Base-by-base conservation (phyloP, 2,888 invertebrate species). In the Timema podura region DNA sequence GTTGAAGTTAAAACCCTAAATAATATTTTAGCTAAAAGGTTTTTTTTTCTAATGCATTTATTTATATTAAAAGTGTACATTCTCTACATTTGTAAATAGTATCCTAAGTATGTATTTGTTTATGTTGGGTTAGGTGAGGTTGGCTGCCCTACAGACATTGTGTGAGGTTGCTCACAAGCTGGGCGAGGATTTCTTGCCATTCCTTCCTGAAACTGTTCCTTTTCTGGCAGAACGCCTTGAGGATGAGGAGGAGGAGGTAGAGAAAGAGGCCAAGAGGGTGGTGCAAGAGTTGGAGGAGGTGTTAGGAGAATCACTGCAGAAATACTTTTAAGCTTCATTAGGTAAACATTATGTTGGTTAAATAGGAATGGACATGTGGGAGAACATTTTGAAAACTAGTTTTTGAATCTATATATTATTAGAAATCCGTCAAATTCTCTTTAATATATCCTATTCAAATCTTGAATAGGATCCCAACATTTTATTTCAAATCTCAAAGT, bases 181-280 rank as follows among this genome's bases (percentile, higher is more conserved):
- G 2, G 95, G 93, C 5, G 93, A 94, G 79, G 93, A 93, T 78
- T 97, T 95, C 82, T 85, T 95, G 76, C 89, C 94, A 0, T 84
- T 97, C 0, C 81, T 97, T 67, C 95, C 97, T 0, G 97, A 98
- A 79, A 95, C 95, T 6, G 91, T 97, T 73, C 96, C 96, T 0
- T 96, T 96, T 85, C 83, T 98, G 49, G 94, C 96, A 0, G 97
- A 98, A 79, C 83, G 98, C 15, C 85, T 97, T 76, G 97, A 97
- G 84, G 96, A 95, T 78, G 93, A 93, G 74, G 91, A 92, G 74
- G 89, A 91, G 74, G 86, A 84, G 48, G 95, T 96, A 49, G 96
- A 96, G 79, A 85, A 87, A 59, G 87, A 87, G 61, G 92, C 93
- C 2, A 91, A 92, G 76, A 87, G 87, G 74, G 91, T 93, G 5